Evolutionary conservation across 2,888 invertebrate genomes (phyloP).

Genomic region (Agonum fuliginosum): DNA sequence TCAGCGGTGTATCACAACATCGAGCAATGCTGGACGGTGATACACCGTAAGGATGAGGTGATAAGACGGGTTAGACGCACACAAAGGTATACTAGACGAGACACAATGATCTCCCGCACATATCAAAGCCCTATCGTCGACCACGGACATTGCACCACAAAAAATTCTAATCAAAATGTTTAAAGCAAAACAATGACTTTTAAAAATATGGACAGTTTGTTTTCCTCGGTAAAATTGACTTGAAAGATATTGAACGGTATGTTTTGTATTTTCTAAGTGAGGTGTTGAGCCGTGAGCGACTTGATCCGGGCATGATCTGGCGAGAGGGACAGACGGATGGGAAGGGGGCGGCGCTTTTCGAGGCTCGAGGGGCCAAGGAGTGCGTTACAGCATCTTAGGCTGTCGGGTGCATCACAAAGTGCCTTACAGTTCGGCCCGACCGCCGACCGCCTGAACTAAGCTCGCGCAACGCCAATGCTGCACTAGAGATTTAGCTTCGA

Average conservation of each 20-base stretch:
- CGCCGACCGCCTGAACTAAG: constrained; percentile 47
- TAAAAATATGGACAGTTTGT: too few species aligned
- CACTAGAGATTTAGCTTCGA: constrained; percentile 27
- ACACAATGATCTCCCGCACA: constrained; percentile 80
- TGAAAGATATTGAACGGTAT: too few species aligned
- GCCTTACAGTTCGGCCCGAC: constrained; percentile 51
- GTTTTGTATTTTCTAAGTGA: neutral
- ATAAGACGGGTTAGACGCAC: constrained; percentile 85
- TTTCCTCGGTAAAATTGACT: too few species aligned
- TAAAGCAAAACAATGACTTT: too few species aligned
- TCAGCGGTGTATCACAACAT: constrained; percentile 18
- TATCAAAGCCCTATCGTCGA: constrained; percentile 69
- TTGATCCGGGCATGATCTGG: neutral
- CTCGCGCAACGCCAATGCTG: constrained; percentile 34
- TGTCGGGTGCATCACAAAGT: constrained; percentile 60
- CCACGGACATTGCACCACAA: neutral
- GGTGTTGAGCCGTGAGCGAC: neutral
- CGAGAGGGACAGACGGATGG: constrained; percentile 56
- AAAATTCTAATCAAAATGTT: too few species aligned
- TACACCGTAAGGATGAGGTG: constrained; percentile 49
- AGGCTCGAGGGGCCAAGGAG: constrained; percentile 61
- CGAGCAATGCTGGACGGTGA: neutral
- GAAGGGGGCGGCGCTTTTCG: constrained; percentile 58
- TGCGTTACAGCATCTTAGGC: constrained; percentile 54
- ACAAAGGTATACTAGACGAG: constrained; percentile 94